These are phyloP conservation scores for Smutsia gigantea DNA, from an alignment of 2,797 vertebrate genomes.

Conservation along the genomic window DNA sequence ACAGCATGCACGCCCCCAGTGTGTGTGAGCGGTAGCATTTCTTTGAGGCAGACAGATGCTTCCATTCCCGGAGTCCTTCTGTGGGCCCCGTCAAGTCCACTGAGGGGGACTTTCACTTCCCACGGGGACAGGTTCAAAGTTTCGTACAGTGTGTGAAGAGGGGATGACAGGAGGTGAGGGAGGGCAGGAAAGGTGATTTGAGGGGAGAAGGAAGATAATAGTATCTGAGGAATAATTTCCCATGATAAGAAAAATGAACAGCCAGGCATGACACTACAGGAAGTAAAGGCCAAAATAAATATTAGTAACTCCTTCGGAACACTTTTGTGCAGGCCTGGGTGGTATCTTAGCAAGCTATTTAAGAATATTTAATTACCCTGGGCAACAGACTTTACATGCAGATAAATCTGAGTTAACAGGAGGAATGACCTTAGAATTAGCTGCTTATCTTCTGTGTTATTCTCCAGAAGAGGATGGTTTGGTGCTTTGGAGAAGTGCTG, in stretches of 20 bases:
- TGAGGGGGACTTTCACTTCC: background rate
- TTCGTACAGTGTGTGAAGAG: background rate
- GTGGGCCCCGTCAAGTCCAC: background rate
- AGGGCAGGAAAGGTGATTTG: background rate
- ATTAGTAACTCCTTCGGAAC: background rate
- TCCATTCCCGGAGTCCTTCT: background rate
- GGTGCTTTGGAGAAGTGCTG: background rate
- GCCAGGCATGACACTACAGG: background rate
- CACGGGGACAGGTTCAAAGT: background rate
- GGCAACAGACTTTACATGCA: background rate
- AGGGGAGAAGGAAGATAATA: background rate
- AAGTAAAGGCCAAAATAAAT: conserved; percentile 23
- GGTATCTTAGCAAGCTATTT: background rate
- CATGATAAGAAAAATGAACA: background rate
- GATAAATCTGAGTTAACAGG: background rate
- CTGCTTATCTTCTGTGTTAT: background rate
- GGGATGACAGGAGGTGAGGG: background rate
- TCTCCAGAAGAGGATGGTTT: background rate
- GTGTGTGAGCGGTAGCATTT: background rate
- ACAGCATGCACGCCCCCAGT: background rate
- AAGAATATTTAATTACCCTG: background rate
- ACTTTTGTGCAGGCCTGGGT: background rate
- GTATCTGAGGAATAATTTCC: background rate
- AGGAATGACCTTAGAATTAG: background rate
- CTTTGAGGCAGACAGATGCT: background rate